Base-by-base conservation (phyloP, 2,113 vertebrate genomes). In the Eupsittula cactorum region DNA sequence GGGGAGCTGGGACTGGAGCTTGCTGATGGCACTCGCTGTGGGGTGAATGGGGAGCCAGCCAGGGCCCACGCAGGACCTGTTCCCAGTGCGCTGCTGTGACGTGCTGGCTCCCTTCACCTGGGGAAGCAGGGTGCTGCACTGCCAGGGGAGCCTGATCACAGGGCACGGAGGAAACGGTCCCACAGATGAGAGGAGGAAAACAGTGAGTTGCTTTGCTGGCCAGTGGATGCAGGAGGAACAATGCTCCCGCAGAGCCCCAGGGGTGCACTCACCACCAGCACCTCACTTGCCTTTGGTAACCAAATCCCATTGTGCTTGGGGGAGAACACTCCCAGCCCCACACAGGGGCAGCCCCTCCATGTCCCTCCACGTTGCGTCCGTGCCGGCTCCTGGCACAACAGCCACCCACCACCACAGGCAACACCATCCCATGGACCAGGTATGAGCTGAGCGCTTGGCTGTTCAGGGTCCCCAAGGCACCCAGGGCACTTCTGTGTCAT, bases 371-470 rank as follows among this genome's bases (percentile, higher is more conserved):
- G 11, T n/a, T 21, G 41, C 9, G 35, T 70, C 46, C 0, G 0
- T 31, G 85, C 7, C 0, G 3, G 39, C 21, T 53, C 13, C 39
- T 31, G 55, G 47, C 1, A 1, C 42, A 50, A 53, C 41, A 49
- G 7, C 24, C 2, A 1, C 25, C 24, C 18, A 12, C 18, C 1
- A 0, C 44, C 1, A 1, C 10, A 19, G n/a, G 35, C 10, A 20
- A 16, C 47, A 44, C 15, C 2, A 1, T 74, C n/a, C 52, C 16
- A 4, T 2, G 37, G 70, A 39, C n/a, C 49, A 31, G 44, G 20
- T 18, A 25, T 29, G 50, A 86, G 55, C 55, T n/a, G 35, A 76
- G 62, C 55, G 20, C 42, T 46, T 2, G 3, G 23, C 44, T 21
- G 6, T 16, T 50, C 1, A 2, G 47, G 47, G 37, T 50, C 42